phyloP scores from a whole-genome alignment of 1,140 invertebrate species.

The Ephestia elutella region DNA sequence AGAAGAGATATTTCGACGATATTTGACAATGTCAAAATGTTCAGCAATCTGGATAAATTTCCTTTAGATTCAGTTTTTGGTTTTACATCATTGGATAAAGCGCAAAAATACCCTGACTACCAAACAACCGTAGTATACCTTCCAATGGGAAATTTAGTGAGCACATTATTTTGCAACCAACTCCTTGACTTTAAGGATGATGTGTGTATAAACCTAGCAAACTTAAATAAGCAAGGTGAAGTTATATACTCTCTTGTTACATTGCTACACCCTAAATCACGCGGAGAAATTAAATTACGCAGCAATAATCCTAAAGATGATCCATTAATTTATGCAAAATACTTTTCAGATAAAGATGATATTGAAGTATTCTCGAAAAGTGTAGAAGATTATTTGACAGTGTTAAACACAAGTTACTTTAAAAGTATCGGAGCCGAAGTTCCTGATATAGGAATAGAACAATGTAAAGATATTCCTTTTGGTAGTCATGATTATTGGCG shows the following conservation, averaged over 20 bases:
- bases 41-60: constrained; percentile 17
- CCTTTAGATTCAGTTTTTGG: constrained; percentile 22
- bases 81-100: constrained; percentile 19
- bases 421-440: constrained; percentile 60
- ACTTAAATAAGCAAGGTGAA: constrained; percentile 80
- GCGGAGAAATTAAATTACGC: constrained; percentile 82
- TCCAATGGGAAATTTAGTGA: constrained; percentile 59
- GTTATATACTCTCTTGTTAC: constrained; percentile 86
- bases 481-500: constrained; percentile 79
- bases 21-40: constrained; percentile 16
- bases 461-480: constrained; percentile 75
- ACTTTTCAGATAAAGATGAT: constrained; percentile 84
- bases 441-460: constrained; percentile 49
- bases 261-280: constrained; percentile 83
- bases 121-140: constrained; percentile 19
- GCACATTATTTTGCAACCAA: constrained; percentile 82
- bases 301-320: constrained; percentile 87
- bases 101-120: constrained; percentile 24
- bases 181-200: constrained; percentile 77
- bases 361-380: constrained; percentile 84
- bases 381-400: constrained; percentile 76
- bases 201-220: constrained; percentile 26
- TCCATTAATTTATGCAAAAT: constrained; percentile 92
- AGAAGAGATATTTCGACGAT: constrained; percentile 17
- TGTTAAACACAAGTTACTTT: constrained; percentile 74